Evolutionary conservation across 2,113 vertebrate genomes (phyloP), one percentile per base, ranked within the genome.

Genomic region (Casuarius casuarius): DNA sequence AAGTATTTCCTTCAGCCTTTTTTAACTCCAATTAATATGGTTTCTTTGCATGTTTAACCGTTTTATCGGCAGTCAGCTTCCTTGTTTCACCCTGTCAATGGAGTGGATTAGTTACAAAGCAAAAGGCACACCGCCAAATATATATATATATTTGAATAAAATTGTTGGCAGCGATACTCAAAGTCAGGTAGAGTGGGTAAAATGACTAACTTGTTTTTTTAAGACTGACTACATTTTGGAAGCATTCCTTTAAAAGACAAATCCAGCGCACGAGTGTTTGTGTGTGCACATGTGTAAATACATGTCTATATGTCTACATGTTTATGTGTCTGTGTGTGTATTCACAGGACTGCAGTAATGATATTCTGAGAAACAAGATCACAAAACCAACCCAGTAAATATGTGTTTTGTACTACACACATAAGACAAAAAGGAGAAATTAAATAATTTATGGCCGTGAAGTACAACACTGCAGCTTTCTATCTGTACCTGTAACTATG

Each of bases 401-500:
- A 10, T 0, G 3, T 22, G 62, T 23, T 66, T 31, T 12, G 2
- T 7, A 82, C 61, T 46, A 28, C n/a, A 15, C 22, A 35, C 0
- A 0, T 3, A 9, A 74, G 65, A 25, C 26, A 65, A 84, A 87
- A 75, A 35, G 8, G 26, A 61, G 14, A 54, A 65, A 51, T 3
- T 1, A 52, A 62, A 13, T 3, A 0, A 82, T 90, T 94, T 82
- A 58, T 70, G 48, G 22, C 35, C 0, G 7, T 65, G 63, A 52
- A 42, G 46, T 0, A 5, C 35, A 68, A 35, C 59, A 16, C 42
- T 1, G 0, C 33, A 42, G 33, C 63, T 40, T 35, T 46, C 62
- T 7, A 0, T 13, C 48, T 59, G 48, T 0, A 0, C 7, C 72
- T 25, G 35, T 12, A 1, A 46, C 80, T 5, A 2, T n/a, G n/a